Evolutionary conservation across 2,113 vertebrate species (phyloP).

Genomic region (Psilopsiagon aymara): DNA sequence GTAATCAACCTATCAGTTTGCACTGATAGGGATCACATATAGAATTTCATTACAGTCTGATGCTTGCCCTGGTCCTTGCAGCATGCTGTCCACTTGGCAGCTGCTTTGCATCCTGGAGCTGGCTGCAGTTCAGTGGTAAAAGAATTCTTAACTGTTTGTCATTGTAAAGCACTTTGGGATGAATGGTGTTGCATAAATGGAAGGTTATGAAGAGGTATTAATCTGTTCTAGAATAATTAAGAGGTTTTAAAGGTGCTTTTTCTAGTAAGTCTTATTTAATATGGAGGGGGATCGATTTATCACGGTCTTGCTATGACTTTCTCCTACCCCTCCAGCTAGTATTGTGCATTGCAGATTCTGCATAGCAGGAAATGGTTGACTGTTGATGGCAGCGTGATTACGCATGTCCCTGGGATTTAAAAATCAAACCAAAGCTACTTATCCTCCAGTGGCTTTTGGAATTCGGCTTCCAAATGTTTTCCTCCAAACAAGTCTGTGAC

Average conservation of each 20-base stretch:
- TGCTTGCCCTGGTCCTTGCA: neutral
- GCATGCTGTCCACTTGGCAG: neutral
- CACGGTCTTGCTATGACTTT: neutral
- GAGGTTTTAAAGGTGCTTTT: neutral
- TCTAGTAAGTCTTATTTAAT: neutral
- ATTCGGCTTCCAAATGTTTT: neutral
- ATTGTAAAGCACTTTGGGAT: neutral
- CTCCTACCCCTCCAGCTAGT: neutral
- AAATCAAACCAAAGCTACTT: neutral
- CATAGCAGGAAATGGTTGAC: neutral
- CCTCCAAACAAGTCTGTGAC: neutral
- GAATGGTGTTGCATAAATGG: neutral
- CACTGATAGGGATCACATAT: neutral
- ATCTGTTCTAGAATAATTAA: neutral
- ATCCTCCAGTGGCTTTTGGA: neutral
- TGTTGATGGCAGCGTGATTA: rapidly evolving
- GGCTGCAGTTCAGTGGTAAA: neutral
- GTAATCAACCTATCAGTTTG: rapidly evolving
- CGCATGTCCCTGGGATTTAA: neutral
- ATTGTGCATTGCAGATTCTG: neutral
- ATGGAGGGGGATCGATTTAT: neutral
- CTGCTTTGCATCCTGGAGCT: neutral
- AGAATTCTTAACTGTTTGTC: neutral
- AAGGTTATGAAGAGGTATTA: neutral
- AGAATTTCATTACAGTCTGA: neutral